Evolutionary conservation across 2,113 vertebrate species (phyloP).

Genomic region (Cyrtonyx montezumae): DNA sequence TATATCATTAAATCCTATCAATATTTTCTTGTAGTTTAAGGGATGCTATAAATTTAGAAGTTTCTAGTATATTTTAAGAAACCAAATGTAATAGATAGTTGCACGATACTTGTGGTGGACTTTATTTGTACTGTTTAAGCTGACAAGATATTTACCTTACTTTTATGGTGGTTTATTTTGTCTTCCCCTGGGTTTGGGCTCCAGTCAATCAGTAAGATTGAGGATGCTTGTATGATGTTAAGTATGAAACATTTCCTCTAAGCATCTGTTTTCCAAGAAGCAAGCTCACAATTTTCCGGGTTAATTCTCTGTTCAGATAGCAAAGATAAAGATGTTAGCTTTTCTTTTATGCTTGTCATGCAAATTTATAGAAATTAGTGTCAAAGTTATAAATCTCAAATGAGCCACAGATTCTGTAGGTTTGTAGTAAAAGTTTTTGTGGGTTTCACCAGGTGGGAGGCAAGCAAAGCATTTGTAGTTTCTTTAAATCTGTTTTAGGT

Average conservation of each 20-base stretch:
- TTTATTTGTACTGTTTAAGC: not conserved
- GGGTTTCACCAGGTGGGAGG: not conserved
- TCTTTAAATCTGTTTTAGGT: not conserved
- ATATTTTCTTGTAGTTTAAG: not conserved
- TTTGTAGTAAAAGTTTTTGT: not conserved
- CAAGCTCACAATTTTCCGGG: not conserved
- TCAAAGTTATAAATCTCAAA: not conserved
- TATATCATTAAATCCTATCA: not conserved
- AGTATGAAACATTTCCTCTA: not conserved
- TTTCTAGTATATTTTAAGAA: not conserved
- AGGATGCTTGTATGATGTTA: not conserved
- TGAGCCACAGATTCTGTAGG: not conserved
- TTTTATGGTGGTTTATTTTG: not conserved
- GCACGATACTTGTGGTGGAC: not conserved
- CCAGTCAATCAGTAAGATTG: not conserved
- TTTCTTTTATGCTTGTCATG: not conserved
- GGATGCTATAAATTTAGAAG: not conserved
- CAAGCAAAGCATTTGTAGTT: not conserved
- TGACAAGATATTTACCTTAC: not conserved
- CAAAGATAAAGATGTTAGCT: not conserved
- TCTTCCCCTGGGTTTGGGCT: fast-evolving
- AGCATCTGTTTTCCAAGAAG: not conserved
- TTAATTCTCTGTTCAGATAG: not conserved
- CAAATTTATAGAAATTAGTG: not conserved
- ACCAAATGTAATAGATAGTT: not conserved